These are phyloP conservation scores for Meta bourneti DNA, from an alignment of 2,888 invertebrate species.

Conservation along the genomic window DNA sequence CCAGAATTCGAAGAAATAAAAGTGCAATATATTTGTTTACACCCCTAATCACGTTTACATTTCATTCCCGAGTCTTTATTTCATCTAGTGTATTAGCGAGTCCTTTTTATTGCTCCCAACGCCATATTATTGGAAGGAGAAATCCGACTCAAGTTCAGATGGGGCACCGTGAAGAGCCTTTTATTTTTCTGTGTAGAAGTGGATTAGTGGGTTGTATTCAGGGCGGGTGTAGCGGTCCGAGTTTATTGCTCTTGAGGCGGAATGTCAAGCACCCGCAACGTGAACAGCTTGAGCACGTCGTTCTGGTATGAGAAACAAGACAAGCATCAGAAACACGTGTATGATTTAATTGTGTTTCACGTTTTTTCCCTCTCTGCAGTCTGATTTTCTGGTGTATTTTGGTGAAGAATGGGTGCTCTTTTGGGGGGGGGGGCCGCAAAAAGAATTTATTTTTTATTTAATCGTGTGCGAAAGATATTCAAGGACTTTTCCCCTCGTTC, in stretches of 20 bases:
- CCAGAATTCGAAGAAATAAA: too few species aligned
- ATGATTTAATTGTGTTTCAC: not conserved
- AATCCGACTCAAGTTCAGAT: slow-evolving; percentile 17
- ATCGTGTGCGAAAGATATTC: too few species aligned
- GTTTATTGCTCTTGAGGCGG: slow-evolving; percentile 64
- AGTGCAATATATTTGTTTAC: too few species aligned
- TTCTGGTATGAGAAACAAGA: not conserved
- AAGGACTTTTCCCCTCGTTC: too few species aligned
- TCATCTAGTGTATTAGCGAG: not conserved
- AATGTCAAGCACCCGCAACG: slow-evolving; percentile 53
- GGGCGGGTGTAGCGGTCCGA: slow-evolving; percentile 52
- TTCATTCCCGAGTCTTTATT: not conserved
- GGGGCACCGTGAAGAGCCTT: not conserved
- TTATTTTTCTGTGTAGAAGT: slow-evolving; percentile 35
- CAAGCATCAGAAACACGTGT: slow-evolving; percentile 8
- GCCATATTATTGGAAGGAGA: too few species aligned
- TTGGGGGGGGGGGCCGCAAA: too few species aligned
- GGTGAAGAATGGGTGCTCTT: not conserved
- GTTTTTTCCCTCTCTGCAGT: not conserved
- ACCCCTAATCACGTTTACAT: not conserved
- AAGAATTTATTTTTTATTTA: not conserved
- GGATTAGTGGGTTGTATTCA: slow-evolving; percentile 55
- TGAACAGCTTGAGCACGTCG: not conserved
- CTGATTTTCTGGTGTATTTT: not conserved
- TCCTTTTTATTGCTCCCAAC: not conserved